Percentiles rank a stretch among this genome's conserved stretches.
phyloP scores from a whole-genome alignment of 2,113 vertebrate genomes.

The Podarcis muralis region DNA sequence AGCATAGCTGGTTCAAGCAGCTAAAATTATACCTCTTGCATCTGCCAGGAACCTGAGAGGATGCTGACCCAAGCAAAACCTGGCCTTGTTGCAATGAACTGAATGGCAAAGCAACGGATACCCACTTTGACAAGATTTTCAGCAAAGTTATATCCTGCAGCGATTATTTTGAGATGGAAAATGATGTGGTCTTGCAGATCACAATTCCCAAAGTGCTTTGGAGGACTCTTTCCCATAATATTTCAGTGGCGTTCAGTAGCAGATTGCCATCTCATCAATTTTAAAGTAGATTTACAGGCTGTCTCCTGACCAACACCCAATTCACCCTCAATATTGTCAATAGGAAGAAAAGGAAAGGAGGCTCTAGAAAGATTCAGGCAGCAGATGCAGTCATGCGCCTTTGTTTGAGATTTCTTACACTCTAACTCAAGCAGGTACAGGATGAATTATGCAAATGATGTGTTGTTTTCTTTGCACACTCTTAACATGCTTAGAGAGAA shows the following conservation, averaged over 20 bases:
- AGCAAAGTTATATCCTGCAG: constrained; percentile 12
- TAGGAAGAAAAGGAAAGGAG: not conserved
- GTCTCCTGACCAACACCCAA: not conserved
- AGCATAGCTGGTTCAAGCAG: constrained; percentile 24
- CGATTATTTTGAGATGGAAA: not conserved
- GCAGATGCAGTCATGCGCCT: no score
- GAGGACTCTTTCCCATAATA: not conserved
- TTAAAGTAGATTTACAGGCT: not conserved
- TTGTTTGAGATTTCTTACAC: not conserved
- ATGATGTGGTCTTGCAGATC: not conserved
- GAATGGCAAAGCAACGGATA: constrained; percentile 36
- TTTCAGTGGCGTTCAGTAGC: not conserved
- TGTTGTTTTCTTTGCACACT: not conserved
- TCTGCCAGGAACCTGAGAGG: constrained; percentile 36
- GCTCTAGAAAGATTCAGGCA: not conserved
- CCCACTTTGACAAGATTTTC: not conserved
- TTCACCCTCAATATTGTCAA: not conserved
- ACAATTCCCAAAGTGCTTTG: not conserved
- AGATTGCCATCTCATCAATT: not conserved
- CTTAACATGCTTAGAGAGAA: not conserved
- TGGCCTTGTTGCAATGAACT: constrained; percentile 22
- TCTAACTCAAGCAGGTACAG: not conserved
- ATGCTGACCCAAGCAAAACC: constrained; percentile 14
- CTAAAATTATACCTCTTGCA: constrained; percentile 31
- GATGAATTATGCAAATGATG: not conserved